Evolutionary conservation across 1,140 invertebrate genomes (phyloP), one percentile per base, ranked within the genome.

Genomic region (Aradophagus sp.): DNA sequence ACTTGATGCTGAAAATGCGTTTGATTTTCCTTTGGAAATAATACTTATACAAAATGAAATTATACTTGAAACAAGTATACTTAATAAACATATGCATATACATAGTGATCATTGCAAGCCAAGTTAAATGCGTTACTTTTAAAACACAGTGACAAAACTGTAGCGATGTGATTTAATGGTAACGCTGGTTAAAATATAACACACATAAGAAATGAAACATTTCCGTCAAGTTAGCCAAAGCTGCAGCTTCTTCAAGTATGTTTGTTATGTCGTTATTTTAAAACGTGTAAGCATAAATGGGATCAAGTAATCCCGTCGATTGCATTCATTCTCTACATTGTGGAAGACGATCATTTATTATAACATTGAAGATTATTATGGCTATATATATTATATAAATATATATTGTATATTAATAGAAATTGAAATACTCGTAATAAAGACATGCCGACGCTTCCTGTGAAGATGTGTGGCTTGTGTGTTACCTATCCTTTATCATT

Each of bases 371-470:
- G 73, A 81, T 80, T 80, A 83, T 78, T 81, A 81, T 82, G 79
- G 76, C 78, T 84, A 81, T 72, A 79, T 81, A 79, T 80, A 78
- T 79, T 76, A 80, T 76, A 81, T 75, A 80, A 70, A 77, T 80
- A 83, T 80, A 82, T 80, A 80, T 80, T 81, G 78, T 81, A 83
- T 81, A 81, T 81, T 83, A 78, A 68, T 81, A 84, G 79, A 83
- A 80, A 84, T 79, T 83, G 77, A 84, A 81, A 80, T 83, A 84
- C 75, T 84, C 81, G 71, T 82, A 83, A 84, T 81, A 82, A 83
- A 83, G 76, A 84, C 76, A 84, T 76, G 79, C 81, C 78, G 79
- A 84, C 75, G 80, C 81, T 85, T 84, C 79, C 80, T 82, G 80
- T 82, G 77, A 82, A 72, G 38, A 68, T 15, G 32, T 32, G 41